Conservation (phyloP, 2,888 invertebrate genomes). For the Melitaea athalia region DNA sequence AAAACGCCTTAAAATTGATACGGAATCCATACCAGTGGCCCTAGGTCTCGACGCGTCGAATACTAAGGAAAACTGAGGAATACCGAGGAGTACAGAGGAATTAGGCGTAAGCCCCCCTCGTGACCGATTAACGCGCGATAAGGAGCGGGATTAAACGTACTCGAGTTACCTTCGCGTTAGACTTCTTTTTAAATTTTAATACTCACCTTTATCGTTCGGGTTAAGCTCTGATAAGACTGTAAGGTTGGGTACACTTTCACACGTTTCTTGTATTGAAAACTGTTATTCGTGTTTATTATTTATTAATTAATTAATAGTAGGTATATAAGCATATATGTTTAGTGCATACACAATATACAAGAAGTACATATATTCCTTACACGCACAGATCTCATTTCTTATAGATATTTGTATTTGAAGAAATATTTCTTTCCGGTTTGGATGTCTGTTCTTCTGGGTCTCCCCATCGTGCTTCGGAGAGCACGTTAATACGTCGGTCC, state of each 20-base stretch:
- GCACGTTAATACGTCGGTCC: too few species aligned
- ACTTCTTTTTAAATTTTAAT: conserved; percentile 17
- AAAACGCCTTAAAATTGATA: conserved; percentile 26
- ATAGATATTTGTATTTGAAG: too few species aligned
- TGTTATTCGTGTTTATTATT: too few species aligned
- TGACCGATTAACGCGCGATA: conserved; percentile 42
- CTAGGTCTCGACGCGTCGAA: conserved; percentile 16
- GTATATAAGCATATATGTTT: too few species aligned
- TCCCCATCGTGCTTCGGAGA: too few species aligned
- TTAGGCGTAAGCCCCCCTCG: conserved; percentile 11
- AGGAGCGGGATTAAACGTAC: conserved; percentile 37
- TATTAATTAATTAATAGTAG: too few species aligned
- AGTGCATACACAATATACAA: too few species aligned
- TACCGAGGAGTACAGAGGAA: conserved; percentile 10
- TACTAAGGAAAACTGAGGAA: neutral
- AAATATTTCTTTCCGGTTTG: too few species aligned
- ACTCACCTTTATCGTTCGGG: neutral
- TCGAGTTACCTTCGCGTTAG: conserved; percentile 2
- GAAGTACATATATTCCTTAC: too few species aligned
- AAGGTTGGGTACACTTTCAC: neutral
- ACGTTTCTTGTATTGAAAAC: neutral
- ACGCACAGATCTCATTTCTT: too few species aligned
- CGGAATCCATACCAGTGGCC: conserved; percentile 31
- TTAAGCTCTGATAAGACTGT: neutral
- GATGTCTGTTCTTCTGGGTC: too few species aligned